Evolutionary conservation across 2,113 vertebrate species (phyloP).

Genomic region (Corydoras sp.): DNA sequence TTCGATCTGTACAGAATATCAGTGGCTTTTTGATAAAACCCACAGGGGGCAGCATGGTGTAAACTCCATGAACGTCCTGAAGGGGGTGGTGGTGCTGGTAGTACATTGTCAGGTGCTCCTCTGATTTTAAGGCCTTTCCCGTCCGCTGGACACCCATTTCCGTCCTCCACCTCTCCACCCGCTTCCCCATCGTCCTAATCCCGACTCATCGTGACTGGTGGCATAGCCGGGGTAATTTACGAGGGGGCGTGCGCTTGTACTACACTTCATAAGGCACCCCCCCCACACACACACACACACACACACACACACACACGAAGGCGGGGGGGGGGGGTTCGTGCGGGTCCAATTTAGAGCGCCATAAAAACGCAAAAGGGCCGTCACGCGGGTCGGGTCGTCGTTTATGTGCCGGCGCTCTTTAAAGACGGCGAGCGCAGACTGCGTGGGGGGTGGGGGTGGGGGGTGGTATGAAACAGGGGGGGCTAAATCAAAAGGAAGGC

Average conservation of each 20-base stretch:
- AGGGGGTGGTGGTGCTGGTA: too few relatives aligned
- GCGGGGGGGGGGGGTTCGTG: slow-evolving; percentile 53
- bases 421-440: not conserved
- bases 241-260: slow-evolving; percentile 1
- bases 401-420: not conserved
- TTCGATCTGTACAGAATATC: too few relatives aligned
- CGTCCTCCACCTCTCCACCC: not conserved
- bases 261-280: slow-evolving; percentile 59
- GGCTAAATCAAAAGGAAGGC: not conserved
- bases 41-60: too few relatives aligned
- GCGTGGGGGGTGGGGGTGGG: not conserved
- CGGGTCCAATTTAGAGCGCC: slow-evolving; percentile 51
- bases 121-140: too few relatives aligned
- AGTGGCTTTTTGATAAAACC: too few relatives aligned
- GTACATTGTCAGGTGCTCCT: too few relatives aligned
- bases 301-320: slow-evolving; percentile 32
- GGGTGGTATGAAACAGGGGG: not conserved
- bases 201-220: not conserved
- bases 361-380: not conserved
- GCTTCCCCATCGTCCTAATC: not conserved
- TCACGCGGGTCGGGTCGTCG: not conserved
- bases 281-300: slow-evolving; percentile 12
- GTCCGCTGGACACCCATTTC: not conserved
- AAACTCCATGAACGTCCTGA: too few relatives aligned
- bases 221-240: not conserved